Evolutionary conservation across 2,888 invertebrate genomes (phyloP).

Genomic region (Teleiodes luculella): DNA sequence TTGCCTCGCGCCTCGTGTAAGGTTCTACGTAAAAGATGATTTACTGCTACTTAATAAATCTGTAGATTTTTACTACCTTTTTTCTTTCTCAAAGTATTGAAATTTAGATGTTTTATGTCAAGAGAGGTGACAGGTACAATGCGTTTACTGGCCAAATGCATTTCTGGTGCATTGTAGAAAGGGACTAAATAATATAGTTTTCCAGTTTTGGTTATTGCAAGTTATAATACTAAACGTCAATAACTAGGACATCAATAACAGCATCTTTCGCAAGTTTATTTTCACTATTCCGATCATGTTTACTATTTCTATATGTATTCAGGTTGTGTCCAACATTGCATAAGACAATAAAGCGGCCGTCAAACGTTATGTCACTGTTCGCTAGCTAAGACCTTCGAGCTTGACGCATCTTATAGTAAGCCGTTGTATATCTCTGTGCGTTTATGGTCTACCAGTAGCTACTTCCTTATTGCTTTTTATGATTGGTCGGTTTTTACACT

Average conservation of each 20-base stretch:
- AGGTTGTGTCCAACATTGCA: conserved; percentile 34
- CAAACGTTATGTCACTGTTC: conserved; percentile 28
- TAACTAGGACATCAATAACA: not conserved
- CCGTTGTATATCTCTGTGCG: not conserved
- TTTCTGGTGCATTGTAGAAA: no score
- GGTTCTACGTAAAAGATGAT: no score
- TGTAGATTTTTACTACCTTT: no score
- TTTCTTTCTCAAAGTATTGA: no score
- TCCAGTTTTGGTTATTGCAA: no score
- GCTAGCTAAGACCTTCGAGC: conserved; percentile 24
- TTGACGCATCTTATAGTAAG: not conserved
- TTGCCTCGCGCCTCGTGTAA: no score
- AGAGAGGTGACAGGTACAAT: no score
- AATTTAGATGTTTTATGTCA: no score
- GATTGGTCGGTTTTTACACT: not conserved
- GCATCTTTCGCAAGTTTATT: conserved; percentile 1
- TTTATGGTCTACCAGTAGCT: not conserved
- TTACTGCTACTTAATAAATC: no score
- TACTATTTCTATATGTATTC: conserved; percentile 34
- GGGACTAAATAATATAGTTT: no score
- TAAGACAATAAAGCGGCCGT: conserved; percentile 24
- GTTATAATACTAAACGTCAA: no score
- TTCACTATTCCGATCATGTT: conserved; percentile 9
- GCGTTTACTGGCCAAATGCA: no score
- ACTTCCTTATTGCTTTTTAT: not conserved